Evolutionary conservation across 2,113 vertebrate species (phyloP), one percentile per base, ranked within the genome.

Genomic region (Microcebus lehilahytsara): DNA sequence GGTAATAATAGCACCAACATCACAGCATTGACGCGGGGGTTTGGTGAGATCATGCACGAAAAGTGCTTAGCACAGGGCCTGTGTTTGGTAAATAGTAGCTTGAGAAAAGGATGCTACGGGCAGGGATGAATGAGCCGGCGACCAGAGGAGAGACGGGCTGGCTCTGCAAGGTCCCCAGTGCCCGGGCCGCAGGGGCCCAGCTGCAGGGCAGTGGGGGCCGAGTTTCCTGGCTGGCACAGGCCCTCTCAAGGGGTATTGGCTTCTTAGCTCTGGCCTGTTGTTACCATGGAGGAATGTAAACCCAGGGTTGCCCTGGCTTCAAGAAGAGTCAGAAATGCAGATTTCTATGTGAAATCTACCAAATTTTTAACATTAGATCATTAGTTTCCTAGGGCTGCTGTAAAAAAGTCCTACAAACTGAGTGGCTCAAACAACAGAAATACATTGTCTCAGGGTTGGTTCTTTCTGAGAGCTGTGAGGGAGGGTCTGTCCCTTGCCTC

Each of bases 281-380:
- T 83, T 71, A n/a, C 37, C 51, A 0, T 32, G 58, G 77, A 91
- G 23, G 58, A 58, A 37, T 51, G 37, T 14, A 60, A 51, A 75
- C 12, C 23, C 19, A 40, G 67, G 34, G 22, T 66, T 66, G 23
- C 37, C 69, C 74, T 64, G 80, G 64, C 58, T 85, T 85, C 25
- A 20, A 37, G 37, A 79, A 85, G 46, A 88, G 53, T 51, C 77
- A 85, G 89, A 69, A 90, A 19, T 80, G 37, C 81, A 85, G 58
- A 51, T 27, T 89, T 79, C 66, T 51, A 46, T 13, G 11, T 87
- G 80, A 94, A 69, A 34, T 51, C 58, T n/a, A 30, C 66, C 78
- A 58, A 5, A 66, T 85, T 81, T 75, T 64, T 89, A 67, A 66
- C 37, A 46, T 42, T 34, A 49, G n/a, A 10, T 3, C 53, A 3